Conservation (phyloP, 2,888 invertebrate species). For the Nesidiocoris tenuis region DNA sequence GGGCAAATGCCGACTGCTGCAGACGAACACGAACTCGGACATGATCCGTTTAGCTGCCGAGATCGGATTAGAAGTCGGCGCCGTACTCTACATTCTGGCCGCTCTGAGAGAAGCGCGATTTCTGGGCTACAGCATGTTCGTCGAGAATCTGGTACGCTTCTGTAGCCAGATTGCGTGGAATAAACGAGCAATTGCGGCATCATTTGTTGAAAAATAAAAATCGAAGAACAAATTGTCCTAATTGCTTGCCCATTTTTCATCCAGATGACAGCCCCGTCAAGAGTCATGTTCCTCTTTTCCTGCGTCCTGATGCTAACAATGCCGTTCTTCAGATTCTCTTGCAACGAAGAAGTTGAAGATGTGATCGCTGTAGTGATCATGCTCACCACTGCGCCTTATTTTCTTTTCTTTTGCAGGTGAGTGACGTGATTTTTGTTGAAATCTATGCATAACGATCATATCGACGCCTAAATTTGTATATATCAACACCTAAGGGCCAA, state of each 20-base stretch:
- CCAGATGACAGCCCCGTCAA: slow-evolving; percentile 81
- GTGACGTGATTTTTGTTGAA: no score
- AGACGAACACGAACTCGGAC: slow-evolving; percentile 61
- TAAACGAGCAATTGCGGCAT: background rate
- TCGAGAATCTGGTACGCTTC: slow-evolving; percentile 82
- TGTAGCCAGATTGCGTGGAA: background rate
- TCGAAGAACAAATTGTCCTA: background rate
- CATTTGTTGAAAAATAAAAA: background rate
- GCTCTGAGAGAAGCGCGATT: slow-evolving; percentile 86
- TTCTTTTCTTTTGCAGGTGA: slow-evolving; percentile 93
- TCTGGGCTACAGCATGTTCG: slow-evolving; percentile 89
- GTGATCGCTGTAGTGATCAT: slow-evolving; percentile 89
- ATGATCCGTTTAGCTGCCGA: slow-evolving; percentile 77
- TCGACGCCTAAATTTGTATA: no score
- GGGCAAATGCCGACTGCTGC: slow-evolving; percentile 70
- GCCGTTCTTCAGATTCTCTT: slow-evolving; percentile 80
- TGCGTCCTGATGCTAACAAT: slow-evolving; percentile 84
- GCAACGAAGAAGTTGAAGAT: slow-evolving; percentile 85
- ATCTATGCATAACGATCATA: no score
- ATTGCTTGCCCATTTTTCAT: no score
- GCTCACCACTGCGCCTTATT: slow-evolving; percentile 94
- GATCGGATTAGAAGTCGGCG: slow-evolving; percentile 74
- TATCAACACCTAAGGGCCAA: no score
- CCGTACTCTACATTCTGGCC: slow-evolving; percentile 78
- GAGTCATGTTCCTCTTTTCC: slow-evolving; percentile 93